Evolutionary conservation across 2,888 invertebrate genomes (phyloP).

Genomic region (Lottia gigantea): DNA sequence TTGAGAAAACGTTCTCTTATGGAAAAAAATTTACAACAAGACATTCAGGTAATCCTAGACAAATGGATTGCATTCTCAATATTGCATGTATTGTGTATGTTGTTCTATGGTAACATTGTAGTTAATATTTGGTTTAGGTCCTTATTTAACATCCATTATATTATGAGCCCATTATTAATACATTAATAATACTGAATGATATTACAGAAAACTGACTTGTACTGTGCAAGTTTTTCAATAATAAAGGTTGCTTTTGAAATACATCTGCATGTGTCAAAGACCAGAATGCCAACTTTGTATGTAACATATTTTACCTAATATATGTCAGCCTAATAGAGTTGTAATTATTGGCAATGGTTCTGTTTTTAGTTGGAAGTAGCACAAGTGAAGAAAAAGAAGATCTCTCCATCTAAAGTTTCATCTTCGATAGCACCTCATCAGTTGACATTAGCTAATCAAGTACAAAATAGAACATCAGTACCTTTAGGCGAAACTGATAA

Average conservation of each 20-base stretch:
- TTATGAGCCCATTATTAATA: too few species aligned
- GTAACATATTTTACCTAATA: too few species aligned
- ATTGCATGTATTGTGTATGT: constrained; percentile 23
- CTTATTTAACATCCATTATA: too few species aligned
- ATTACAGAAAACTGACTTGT: too few species aligned
- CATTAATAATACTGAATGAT: too few species aligned
- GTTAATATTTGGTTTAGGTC: too few species aligned
- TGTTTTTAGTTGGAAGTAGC: constrained; percentile 48
- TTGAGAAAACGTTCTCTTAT: constrained; percentile 88
- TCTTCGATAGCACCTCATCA: constrained; percentile 22
- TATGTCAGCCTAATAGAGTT: neutral
- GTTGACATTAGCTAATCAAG: constrained; percentile 26
- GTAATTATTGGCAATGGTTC: neutral
- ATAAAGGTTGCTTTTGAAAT: too few species aligned
- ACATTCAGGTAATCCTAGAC: constrained; percentile 77
- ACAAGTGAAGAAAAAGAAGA: constrained; percentile 42
- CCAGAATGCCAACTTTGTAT: too few species aligned
- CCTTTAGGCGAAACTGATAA: constrained; percentile 11
- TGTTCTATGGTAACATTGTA: constrained; percentile 10
- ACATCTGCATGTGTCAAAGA: too few species aligned
- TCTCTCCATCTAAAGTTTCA: constrained; percentile 23
- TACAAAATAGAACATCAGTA: neutral
- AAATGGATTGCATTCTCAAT: neutral
- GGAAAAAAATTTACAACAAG: constrained; percentile 77
- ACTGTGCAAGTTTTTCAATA: too few species aligned